Conservation (phyloP, 2,888 invertebrate species). For the Lydus trimaculatus region DNA sequence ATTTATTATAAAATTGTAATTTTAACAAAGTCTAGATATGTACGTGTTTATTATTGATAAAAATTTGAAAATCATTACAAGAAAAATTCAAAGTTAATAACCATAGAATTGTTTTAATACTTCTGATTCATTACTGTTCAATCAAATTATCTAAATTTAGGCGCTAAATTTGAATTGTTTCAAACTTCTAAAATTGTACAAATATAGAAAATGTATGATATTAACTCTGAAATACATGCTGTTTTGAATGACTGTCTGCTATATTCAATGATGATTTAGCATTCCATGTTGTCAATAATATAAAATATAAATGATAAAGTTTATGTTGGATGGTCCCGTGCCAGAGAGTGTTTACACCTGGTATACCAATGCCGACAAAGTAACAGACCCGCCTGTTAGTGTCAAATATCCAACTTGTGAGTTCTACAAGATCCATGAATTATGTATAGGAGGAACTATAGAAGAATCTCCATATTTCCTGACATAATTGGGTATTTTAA, state of each 20-base stretch:
- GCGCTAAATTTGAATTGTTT: no score
- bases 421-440: slow-evolving; percentile 23
- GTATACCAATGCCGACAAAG: slow-evolving; percentile 43
- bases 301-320: slow-evolving; percentile 15
- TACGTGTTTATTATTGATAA: no score
- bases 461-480: slow-evolving; percentile 2
- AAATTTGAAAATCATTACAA: no score
- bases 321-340: slow-evolving; percentile 38
- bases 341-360: slow-evolving; percentile 47
- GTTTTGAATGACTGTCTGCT: not conserved
- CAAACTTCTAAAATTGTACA: no score
- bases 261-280: slow-evolving; percentile 3
- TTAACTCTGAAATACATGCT: not conserved
- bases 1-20: not conserved
- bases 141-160: no score
- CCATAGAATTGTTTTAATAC: no score
- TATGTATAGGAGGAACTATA: not conserved
- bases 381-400: slow-evolving; percentile 34
- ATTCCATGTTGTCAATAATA: slow-evolving; percentile 14
- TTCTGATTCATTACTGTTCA: no score
- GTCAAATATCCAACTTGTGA: slow-evolving; percentile 38
- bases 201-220: no score
- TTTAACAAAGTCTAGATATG: not conserved
- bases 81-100: no score
- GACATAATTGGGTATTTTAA: not conserved